Evolutionary conservation across 1,140 invertebrate species (phyloP).

Genomic region (Cheumatopsyche charites): DNA sequence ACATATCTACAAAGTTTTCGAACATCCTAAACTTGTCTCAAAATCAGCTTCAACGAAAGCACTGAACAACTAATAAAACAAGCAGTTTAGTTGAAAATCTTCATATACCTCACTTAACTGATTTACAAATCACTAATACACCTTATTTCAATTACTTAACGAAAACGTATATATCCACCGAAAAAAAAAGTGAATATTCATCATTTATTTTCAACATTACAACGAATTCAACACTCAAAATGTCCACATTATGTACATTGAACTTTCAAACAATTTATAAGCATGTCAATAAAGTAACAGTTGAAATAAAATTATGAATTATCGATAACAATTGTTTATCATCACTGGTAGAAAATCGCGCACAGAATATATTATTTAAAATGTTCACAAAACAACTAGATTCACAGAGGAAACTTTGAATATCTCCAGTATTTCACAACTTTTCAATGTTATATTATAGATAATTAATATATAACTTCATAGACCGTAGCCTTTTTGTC

Average conservation of each 20-base stretch:
- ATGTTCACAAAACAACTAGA: too few species aligned
- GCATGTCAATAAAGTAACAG: constrained; percentile 14
- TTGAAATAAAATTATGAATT: constrained; percentile 13
- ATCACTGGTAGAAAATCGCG: constrained; percentile 18
- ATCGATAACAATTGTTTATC: constrained; percentile 14
- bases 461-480: constrained; percentile 91
- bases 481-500: constrained; percentile 99
- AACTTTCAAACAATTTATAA: constrained; percentile 1
- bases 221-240: constrained; percentile 10
- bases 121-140: constrained; percentile 18
- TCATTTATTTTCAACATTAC: not conserved
- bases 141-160: constrained; percentile 4
- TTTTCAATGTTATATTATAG: constrained; percentile 37
- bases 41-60: not conserved
- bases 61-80: constrained; percentile 16
- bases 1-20: constrained; percentile 11
- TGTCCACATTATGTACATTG: constrained; percentile 9
- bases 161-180: not conserved
- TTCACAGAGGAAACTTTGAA: too few species aligned
- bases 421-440: too few species aligned
- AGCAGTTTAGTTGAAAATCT: constrained; percentile 9
- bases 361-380: constrained; percentile 2
- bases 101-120: constrained; percentile 10
- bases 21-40: not conserved
- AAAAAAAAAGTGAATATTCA: too few species aligned